Percentiles rank a stretch among this genome's conserved stretches.
Evolutionary conservation across 2,113 vertebrate genomes (phyloP).

Genomic region (Ceratotherium simum): DNA sequence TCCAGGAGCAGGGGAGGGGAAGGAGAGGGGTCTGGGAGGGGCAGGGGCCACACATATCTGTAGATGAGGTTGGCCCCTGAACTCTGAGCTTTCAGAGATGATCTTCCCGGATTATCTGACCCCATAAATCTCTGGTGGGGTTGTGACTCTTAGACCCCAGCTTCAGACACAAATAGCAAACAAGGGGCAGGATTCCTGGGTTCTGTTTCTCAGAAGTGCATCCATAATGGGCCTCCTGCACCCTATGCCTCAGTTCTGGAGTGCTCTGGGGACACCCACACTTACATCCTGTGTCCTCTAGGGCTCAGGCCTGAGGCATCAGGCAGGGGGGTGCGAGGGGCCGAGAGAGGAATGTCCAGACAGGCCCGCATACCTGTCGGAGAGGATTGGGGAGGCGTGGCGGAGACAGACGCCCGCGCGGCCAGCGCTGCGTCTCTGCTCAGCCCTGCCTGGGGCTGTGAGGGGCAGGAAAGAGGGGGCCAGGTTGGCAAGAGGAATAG

Average conservation of each 20-base stretch:
- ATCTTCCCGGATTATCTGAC: neutral
- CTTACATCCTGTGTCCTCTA: neutral
- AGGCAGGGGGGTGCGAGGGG: neutral
- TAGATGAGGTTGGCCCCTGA: neutral
- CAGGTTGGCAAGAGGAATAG: constrained; percentile 8
- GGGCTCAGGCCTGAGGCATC: constrained; percentile 3
- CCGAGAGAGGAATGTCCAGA: constrained; percentile 48
- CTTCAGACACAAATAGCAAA: constrained; percentile 8
- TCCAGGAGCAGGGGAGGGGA: neutral
- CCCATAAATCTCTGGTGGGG: neutral
- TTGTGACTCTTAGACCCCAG: neutral
- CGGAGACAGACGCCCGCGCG: constrained; percentile 85
- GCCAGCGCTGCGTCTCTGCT: constrained; percentile 11
- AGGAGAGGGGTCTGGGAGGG: neutral
- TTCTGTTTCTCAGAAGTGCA: neutral
- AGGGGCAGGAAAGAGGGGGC: constrained; percentile 54
- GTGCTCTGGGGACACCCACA: neutral
- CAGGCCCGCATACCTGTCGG: constrained; percentile 81
- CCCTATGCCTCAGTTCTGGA: neutral
- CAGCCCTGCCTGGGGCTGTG: constrained; percentile 51
- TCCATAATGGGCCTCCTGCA: neutral
- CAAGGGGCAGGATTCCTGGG: neutral
- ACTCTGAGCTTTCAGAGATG: neutral
- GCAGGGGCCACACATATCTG: neutral
- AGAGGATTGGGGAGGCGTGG: constrained; percentile 68